These are phyloP conservation scores for Temnothorax longispinosus DNA, from an alignment of 1,140 invertebrate genomes.

Conservation along the genomic window DNA sequence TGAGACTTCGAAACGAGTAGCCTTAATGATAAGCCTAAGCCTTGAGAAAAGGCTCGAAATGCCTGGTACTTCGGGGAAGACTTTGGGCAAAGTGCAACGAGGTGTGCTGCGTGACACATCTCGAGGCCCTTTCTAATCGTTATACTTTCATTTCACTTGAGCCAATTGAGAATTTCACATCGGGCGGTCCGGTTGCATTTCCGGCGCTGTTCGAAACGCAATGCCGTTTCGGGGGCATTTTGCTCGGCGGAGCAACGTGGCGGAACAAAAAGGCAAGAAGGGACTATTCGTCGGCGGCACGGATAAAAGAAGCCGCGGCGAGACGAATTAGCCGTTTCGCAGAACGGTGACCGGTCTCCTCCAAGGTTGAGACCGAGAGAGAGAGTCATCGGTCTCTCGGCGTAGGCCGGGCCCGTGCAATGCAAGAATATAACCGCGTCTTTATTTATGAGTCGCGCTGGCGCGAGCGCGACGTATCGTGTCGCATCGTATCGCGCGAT, in stretches of 20 bases:
- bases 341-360: conserved; percentile 33
- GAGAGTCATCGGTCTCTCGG: conserved; percentile 51
- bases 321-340: conserved; percentile 50
- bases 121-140: not conserved
- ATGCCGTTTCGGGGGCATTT: conserved; percentile 54
- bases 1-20: not conserved
- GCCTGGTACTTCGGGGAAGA: too few relatives aligned
- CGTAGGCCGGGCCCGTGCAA: conserved; percentile 8
- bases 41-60: too few relatives aligned
- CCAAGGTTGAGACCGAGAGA: conserved; percentile 57
- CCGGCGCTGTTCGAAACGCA: not conserved
- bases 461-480: not conserved
- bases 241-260: conserved; percentile 24
- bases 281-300: conserved; percentile 17
- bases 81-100: not conserved
- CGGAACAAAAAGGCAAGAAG: conserved; percentile 14
- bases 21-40: not conserved
- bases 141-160: too few relatives aligned
- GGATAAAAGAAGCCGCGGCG: conserved; percentile 42
- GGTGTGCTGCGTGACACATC: too few relatives aligned
- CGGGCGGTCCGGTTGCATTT: not conserved
- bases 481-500: not conserved
- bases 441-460: conserved; percentile 54
- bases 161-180: too few relatives aligned
- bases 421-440: conserved; percentile 1